Evolutionary conservation across 2,113 vertebrate genomes (phyloP).

Genomic region (Zootoca vivipara): DNA sequence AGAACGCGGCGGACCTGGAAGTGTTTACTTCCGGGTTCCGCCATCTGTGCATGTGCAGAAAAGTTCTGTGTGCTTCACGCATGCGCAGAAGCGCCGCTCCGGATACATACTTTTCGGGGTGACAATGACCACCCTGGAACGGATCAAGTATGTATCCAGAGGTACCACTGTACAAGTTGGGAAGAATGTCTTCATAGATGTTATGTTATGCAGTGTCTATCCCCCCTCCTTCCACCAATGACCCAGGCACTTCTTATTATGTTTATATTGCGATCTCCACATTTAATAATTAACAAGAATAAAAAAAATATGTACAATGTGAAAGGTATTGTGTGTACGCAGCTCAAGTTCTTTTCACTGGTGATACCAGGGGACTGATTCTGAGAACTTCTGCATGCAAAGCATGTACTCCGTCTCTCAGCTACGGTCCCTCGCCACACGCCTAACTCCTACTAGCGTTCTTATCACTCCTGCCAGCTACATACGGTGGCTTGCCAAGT

Average conservation of each 20-base stretch:
- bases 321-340: too few species aligned
- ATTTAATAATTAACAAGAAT: constrained; percentile 26
- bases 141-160: too few species aligned
- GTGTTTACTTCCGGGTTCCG: too few species aligned
- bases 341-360: not conserved
- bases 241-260: constrained; percentile 51
- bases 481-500: not conserved
- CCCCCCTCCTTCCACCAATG: constrained; percentile 41
- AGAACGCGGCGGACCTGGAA: too few species aligned
- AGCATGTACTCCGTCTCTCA: not conserved
- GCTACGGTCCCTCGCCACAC: not conserved
- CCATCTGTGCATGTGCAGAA: too few species aligned
- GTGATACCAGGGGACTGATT: not conserved
- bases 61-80: too few species aligned
- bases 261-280: constrained; percentile 31
- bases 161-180: too few species aligned
- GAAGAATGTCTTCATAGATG: constrained; percentile 68
- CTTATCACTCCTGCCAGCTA: not conserved
- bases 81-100: too few species aligned
- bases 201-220: constrained; percentile 62
- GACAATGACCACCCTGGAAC: too few species aligned
- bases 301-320: not conserved
- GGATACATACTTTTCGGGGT: too few species aligned
- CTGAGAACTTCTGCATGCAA: not conserved
- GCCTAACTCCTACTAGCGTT: not conserved